phyloP scores from a whole-genome alignment of 1,140 invertebrate genomes.

The Drosophila trapezifrons region DNA sequence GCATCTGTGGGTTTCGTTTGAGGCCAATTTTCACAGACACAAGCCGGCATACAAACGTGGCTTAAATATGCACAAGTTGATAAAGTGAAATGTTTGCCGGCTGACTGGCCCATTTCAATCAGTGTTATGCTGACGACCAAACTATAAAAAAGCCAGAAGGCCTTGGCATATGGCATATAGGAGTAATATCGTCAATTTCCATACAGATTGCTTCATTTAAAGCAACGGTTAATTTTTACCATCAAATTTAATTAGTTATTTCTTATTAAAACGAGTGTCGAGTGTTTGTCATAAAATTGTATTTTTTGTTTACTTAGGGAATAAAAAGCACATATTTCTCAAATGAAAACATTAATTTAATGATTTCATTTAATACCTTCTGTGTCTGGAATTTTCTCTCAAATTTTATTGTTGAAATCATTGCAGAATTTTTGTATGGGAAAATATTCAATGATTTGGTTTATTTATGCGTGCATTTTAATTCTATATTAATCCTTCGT shows the following conservation, averaged over 20 bases:
- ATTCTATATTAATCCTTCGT: no score
- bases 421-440: no score
- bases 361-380: not conserved
- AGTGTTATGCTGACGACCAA: conserved; percentile 47
- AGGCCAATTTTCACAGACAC: conserved; percentile 37
- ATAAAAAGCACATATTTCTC: not conserved
- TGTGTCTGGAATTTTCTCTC: no score
- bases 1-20: conserved; percentile 11
- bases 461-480: no score
- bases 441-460: no score
- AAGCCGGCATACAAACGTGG: conserved; percentile 7
- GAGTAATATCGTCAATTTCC: conserved; percentile 6
- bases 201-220: conserved; percentile 18
- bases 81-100: conserved; percentile 68
- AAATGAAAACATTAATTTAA: not conserved
- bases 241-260: not conserved
- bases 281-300: not conserved
- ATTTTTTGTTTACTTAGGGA: not conserved
- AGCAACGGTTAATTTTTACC: not conserved
- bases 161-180: not conserved
- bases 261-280: not conserved
- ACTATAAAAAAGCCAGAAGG: conserved; percentile 39
- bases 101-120: conserved; percentile 63
- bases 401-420: no score
- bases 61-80: conserved; percentile 66